A percentile compares a stretch with the other conserved stretches of the same genome.
Conservation (phyloP, 1,140 invertebrate species). For the Heterodera schachtii region DNA sequence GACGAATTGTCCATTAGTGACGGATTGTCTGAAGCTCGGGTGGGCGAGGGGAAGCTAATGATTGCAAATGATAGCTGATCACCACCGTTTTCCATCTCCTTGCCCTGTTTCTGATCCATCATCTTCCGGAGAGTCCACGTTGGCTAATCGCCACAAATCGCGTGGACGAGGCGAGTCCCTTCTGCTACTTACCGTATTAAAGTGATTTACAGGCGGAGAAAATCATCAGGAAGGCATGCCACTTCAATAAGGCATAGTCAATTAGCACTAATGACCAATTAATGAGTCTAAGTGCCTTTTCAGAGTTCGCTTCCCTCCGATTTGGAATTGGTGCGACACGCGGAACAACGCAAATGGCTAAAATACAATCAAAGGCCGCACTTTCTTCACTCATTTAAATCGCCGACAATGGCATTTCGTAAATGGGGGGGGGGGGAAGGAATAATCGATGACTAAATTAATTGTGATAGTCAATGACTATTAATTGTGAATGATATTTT, state of each 20-base stretch:
- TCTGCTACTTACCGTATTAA: neutral
- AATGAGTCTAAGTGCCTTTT: neutral
- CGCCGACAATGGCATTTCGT: conserved; percentile 48
- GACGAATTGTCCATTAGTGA: too few relatives aligned
- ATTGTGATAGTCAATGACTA: too few relatives aligned
- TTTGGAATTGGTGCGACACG: conserved; percentile 51
- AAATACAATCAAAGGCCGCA: conserved; percentile 56
- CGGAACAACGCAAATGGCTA: conserved; percentile 48
- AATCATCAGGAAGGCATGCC: conserved; percentile 60
- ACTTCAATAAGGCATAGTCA: conserved; percentile 51
- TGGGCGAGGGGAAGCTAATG: too few relatives aligned
- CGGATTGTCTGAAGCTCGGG: too few relatives aligned
- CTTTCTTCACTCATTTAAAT: conserved; percentile 60
- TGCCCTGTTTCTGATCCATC: conserved; percentile 46
- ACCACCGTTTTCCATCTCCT: conserved; percentile 55
- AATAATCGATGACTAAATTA: neutral
- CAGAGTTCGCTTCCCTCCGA: conserved; percentile 52
- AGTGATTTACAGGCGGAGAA: conserved; percentile 43
- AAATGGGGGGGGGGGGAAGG: neutral
- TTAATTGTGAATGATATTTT: too few relatives aligned
- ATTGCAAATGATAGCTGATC: conserved; percentile 51
- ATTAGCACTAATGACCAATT: neutral
- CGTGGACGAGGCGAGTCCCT: conserved; percentile 50
- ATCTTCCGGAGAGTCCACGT: conserved; percentile 62
- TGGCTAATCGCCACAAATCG: conserved; percentile 63